Evolutionary conservation across 2,888 invertebrate species (phyloP).

Genomic region (Xylophagus ater): DNA sequence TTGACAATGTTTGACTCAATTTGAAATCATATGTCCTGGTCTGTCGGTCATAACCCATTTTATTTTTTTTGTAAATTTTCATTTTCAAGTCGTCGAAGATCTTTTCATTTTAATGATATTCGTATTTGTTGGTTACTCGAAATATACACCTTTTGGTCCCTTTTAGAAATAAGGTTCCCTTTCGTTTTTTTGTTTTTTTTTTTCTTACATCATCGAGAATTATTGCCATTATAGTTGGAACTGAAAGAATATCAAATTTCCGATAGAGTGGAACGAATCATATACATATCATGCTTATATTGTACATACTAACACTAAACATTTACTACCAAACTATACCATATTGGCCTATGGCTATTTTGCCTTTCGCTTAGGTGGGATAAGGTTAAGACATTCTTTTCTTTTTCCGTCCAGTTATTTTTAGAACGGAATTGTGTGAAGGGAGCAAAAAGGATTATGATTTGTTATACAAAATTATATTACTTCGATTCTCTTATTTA

Average conservation of each 20-base stretch:
- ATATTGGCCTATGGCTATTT: slow-evolving; percentile 16
- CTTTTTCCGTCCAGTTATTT: too few species aligned
- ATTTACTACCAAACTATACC: too few species aligned
- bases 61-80: slow-evolving; percentile 3
- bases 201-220: slow-evolving; percentile 9
- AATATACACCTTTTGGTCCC: slow-evolving; percentile 15
- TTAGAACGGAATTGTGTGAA: too few species aligned
- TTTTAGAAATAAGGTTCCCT: slow-evolving; percentile 16
- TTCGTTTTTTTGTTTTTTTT: slow-evolving; percentile 11
- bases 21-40: slow-evolving; percentile 18
- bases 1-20: slow-evolving; percentile 19
- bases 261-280: slow-evolving; percentile 10
- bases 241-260: slow-evolving; percentile 19
- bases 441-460: too few species aligned
- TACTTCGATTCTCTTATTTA: too few species aligned
- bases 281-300: too few species aligned
- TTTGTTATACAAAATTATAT: too few species aligned
- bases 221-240: slow-evolving; percentile 13
- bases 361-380: slow-evolving; percentile 14
- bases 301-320: too few species aligned
- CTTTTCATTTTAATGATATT: background rate
- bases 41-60: slow-evolving; percentile 9
- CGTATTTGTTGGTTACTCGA: slow-evolving; percentile 5
- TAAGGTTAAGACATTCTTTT: slow-evolving; percentile 10
- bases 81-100: too few species aligned